A percentile compares a stretch with the other conserved stretches of the same genome.
Evolutionary conservation across 2,113 vertebrate genomes (phyloP).

Genomic region (Carassius auratus): DNA sequence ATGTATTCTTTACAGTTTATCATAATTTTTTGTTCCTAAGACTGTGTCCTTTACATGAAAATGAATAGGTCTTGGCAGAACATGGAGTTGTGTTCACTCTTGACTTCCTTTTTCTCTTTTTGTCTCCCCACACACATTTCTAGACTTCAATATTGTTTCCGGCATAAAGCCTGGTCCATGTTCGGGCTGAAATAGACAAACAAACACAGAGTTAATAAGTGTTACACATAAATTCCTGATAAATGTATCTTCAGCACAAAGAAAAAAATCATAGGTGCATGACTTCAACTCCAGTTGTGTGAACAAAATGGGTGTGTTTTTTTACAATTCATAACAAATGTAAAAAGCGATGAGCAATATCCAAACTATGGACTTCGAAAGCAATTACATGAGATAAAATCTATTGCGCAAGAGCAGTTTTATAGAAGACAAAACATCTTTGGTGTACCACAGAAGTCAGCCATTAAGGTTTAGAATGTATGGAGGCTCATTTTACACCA

Average conservation of each 20-base stretch:
- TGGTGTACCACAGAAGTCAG: too few relatives aligned
- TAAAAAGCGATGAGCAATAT: not conserved
- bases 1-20: conserved; percentile 67
- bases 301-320: not conserved
- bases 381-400: not conserved
- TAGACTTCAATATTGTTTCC: conserved; percentile 90
- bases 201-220: conserved; percentile 21
- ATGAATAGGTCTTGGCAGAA: conserved; percentile 94
- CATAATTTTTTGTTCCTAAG: conserved; percentile 74
- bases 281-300: not conserved
- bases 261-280: too few relatives aligned
- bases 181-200: conserved; percentile 84
- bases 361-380: not conserved
- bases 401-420: not conserved
- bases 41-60: conserved; percentile 96
- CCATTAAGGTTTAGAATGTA: too few relatives aligned
- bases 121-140: conserved; percentile 42
- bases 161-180: conserved; percentile 99
- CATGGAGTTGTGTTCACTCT: conserved; percentile 85
- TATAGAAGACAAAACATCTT: too few relatives aligned
- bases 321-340: not conserved
- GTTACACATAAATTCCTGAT: not conserved
- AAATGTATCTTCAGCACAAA: not conserved
- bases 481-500: too few relatives aligned
- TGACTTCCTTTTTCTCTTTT: conserved; percentile 70